These are phyloP conservation scores for Pterostichus madidus DNA, from an alignment of 2,888 invertebrate genomes.

Conservation along the genomic window DNA sequence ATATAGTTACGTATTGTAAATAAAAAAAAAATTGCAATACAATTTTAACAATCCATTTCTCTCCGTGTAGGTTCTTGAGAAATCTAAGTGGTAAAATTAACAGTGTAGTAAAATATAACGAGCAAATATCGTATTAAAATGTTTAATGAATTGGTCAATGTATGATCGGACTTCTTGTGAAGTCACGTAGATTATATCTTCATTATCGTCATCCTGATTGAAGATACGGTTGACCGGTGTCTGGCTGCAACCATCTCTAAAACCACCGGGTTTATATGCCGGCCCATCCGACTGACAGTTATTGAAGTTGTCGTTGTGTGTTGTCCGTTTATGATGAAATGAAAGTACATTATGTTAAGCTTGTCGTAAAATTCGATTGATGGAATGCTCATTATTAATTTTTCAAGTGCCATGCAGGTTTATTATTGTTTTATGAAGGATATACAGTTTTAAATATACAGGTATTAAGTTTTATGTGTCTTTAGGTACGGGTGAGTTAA, in stretches of 20 bases:
- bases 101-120: conserved; percentile 53
- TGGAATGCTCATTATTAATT: conserved; percentile 32
- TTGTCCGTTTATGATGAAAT: conserved; percentile 45
- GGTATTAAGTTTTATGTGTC: conserved; percentile 36
- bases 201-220: conserved; percentile 66
- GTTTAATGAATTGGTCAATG: conserved; percentile 59
- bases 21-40: no score
- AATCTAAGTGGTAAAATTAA: not conserved
- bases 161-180: conserved; percentile 54
- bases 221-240: conserved; percentile 61
- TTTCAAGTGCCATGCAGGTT: not conserved
- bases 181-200: conserved; percentile 64
- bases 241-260: conserved; percentile 37
- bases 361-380: conserved; percentile 44
- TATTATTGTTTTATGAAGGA: conserved; percentile 34
- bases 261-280: conserved; percentile 53
- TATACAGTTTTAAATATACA: conserved; percentile 8
- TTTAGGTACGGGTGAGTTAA: conserved; percentile 1
- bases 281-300: conserved; percentile 39
- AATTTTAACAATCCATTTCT: no score
- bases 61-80: no score
- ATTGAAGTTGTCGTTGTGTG: conserved; percentile 33
- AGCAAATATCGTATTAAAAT: conserved; percentile 56
- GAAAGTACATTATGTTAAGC: conserved; percentile 30
- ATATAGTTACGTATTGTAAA: no score